These are phyloP conservation scores for Ceryle rudis DNA, from an alignment of 2,797 vertebrate species.

Conservation along the genomic window DNA sequence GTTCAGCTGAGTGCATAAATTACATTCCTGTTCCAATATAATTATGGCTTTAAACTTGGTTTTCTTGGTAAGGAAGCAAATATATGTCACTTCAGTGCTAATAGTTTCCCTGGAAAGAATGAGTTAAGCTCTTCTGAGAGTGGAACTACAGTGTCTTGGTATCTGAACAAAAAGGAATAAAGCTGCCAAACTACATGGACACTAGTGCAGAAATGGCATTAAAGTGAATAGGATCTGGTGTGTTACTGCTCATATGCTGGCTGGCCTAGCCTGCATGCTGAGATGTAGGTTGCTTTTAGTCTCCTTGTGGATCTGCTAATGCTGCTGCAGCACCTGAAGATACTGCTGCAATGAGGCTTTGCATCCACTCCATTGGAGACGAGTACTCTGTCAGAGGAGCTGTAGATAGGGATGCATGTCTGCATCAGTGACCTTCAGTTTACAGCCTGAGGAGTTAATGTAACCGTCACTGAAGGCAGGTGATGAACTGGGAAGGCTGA, in stretches of 20 bases:
- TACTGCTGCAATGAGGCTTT: not conserved
- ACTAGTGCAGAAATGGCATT: not conserved
- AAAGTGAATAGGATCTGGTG: not conserved
- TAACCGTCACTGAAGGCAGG: not conserved
- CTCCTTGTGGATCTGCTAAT: not conserved
- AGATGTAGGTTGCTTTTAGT: not conserved
- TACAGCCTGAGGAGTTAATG: not conserved
- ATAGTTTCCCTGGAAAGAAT: not conserved
- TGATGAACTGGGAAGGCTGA: not conserved
- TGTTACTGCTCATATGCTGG: not conserved
- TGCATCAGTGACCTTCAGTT: not conserved
- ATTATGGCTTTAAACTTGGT: not conserved
- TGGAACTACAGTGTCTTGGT: not conserved
- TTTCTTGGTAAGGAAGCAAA: not conserved
- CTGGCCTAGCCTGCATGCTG: not conserved
- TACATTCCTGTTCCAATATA: not conserved
- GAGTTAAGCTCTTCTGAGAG: not conserved
- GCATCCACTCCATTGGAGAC: fast-evolving
- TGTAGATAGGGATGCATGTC: not conserved
- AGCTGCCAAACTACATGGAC: not conserved
- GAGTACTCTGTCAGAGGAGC: not conserved
- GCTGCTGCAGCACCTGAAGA: not conserved
- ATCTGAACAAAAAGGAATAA: not conserved
- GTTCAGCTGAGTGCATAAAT: not conserved
- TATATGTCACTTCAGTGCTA: not conserved